phyloP scores from a whole-genome alignment of 2,888 invertebrate genomes.

The Drosophila mulleri region DNA sequence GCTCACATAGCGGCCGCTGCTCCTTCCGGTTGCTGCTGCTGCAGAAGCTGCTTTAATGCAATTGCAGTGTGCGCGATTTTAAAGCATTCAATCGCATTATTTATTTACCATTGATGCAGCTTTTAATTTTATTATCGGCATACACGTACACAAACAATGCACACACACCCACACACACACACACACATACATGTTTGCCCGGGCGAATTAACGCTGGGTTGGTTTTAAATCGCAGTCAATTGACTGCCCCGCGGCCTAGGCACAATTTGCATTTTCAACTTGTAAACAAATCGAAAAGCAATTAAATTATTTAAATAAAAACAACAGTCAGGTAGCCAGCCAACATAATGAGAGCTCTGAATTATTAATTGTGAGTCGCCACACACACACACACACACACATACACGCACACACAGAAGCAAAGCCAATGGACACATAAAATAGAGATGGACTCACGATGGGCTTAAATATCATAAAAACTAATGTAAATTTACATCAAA shows the following conservation, averaged over 20 bases:
- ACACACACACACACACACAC: conserved; percentile 2
- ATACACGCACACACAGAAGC: not conserved
- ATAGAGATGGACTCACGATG: conserved; percentile 42
- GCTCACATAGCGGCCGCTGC: not conserved
- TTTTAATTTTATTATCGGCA: conserved; percentile 69
- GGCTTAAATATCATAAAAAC: not conserved
- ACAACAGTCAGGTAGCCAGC: conserved; percentile 53
- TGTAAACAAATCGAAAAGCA: conserved; percentile 81
- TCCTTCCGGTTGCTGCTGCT: not conserved
- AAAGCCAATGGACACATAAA: conserved; percentile 8
- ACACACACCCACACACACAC: conserved; percentile 16
- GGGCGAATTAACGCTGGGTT: conserved; percentile 51
- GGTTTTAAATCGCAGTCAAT: conserved; percentile 75
- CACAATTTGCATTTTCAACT: conserved; percentile 75
- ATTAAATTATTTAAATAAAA: conserved; percentile 80
- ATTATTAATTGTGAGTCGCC: conserved; percentile 70
- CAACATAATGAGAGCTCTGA: conserved; percentile 75
- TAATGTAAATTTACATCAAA: not conserved
- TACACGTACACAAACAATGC: not conserved
- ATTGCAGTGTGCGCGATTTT: conserved; percentile 24
- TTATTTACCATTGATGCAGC: conserved; percentile 39
- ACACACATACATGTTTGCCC: conserved; percentile 15
- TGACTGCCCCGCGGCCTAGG: conserved; percentile 69
- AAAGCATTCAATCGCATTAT: conserved; percentile 38
- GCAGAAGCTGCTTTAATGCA: conserved; percentile 30